Conservation (phyloP, 2,888 invertebrate species). For the Hypolimnas misippus region DNA sequence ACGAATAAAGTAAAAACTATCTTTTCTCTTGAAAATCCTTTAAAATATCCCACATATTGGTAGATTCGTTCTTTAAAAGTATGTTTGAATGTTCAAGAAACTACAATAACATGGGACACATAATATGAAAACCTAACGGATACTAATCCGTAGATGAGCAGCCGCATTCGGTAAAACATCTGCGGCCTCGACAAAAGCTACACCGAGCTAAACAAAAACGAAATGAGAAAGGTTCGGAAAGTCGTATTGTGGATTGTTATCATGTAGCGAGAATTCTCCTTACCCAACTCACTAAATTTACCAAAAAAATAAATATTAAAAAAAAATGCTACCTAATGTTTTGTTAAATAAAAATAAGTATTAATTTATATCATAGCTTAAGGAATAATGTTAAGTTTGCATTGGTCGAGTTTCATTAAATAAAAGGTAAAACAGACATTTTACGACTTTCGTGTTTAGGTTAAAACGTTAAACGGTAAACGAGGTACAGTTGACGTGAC, state of each 20-base stretch:
- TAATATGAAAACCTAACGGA: constrained; percentile 74
- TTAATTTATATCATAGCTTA: not conserved
- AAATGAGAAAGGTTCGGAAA: constrained; percentile 79
- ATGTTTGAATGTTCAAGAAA: not conserved
- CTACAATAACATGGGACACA: constrained; percentile 62
- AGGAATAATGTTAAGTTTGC: too few relatives aligned
- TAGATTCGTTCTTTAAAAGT: too few relatives aligned
- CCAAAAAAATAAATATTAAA: not conserved
- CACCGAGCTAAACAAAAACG: constrained; percentile 75
- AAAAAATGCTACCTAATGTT: not conserved
- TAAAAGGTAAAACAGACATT: too few relatives aligned
- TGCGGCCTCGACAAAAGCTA: constrained; percentile 67
- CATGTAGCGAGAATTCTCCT: constrained; percentile 55
- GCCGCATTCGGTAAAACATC: constrained; percentile 70
- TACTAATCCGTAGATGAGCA: constrained; percentile 81
- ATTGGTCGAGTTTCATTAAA: too few relatives aligned
- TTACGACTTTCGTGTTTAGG: constrained; percentile 33
- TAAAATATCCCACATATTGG: too few relatives aligned
- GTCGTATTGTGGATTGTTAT: constrained; percentile 74
- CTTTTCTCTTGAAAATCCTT: not conserved
- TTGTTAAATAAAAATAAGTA: not conserved
- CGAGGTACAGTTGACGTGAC: constrained; percentile 43
- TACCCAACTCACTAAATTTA: not conserved
- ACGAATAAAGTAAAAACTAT: too few relatives aligned
- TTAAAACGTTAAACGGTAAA: constrained; percentile 44